These are phyloP conservation scores for Mellilla xanthometata DNA, from an alignment of 2,888 invertebrate species.

Conservation along the genomic window DNA sequence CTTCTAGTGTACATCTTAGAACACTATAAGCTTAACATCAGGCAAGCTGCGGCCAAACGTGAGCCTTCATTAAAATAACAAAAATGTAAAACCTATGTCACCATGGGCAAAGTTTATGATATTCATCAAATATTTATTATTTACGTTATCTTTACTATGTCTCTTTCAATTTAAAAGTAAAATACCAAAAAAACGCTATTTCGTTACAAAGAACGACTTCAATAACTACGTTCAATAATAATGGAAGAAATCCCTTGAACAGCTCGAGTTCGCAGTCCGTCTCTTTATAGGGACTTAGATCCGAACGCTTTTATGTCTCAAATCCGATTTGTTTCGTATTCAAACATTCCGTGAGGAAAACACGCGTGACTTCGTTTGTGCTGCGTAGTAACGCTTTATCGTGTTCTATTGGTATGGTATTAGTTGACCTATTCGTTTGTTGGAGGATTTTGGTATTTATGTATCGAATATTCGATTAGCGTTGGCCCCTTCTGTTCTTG, in stretches of 20 bases:
- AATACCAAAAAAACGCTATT: no score
- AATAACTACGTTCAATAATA: conserved; percentile 20
- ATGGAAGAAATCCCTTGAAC: conserved; percentile 18
- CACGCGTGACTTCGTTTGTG: conserved; percentile 21
- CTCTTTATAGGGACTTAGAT: conserved; percentile 27
- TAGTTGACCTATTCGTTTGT: conserved; percentile 1
- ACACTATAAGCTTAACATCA: no score
- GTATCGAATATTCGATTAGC: no score
- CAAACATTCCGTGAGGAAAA: conserved; percentile 23
- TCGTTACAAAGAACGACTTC: conserved; percentile 14
- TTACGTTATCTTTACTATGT: no score
- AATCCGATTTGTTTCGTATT: conserved; percentile 29
- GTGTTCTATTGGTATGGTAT: not conserved
- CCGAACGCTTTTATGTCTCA: conserved; percentile 27
- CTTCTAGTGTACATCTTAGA: no score
- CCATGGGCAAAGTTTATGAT: no score
- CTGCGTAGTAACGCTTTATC: not conserved
- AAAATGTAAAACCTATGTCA: no score
- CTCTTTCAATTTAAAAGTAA: no score
- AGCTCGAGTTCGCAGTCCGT: conserved; percentile 20
- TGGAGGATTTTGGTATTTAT: not conserved
- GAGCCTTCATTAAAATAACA: no score
- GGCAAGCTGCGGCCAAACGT: no score
- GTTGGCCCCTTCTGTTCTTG: no score
- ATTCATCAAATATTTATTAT: no score